Base-by-base conservation (phyloP, 2,888 invertebrate genomes). In the Phasia obesa region DNA sequence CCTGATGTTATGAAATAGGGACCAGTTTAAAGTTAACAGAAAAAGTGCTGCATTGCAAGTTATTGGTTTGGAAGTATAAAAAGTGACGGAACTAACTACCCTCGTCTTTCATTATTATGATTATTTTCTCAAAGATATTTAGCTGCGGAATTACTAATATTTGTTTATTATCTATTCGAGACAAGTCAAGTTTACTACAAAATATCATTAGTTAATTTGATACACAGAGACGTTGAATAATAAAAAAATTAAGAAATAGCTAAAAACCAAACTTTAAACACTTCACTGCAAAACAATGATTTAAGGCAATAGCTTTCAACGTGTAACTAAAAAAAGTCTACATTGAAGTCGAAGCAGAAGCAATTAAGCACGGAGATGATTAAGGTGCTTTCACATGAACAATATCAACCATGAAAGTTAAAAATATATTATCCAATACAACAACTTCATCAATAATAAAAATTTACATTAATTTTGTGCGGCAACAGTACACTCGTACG, bases 101-200 rank as follows among this genome's bases (percentile, higher is more conserved):
- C n/a, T n/a, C n/a, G n/a, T n/a, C 60, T 67, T 53, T 44, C 65
- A 81, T 65, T 64, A 44, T 51, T 42, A 65, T 76, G 75, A 71
- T 75, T 71, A 65, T 65, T 81, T 71, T 44, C 65, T 21, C n/a
- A 51, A 31, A 57, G n/a, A 21, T 55, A 35, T 76, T 76, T 65
- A 65, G 65, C 81, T 81, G 76, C 70, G 60, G 27, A 71, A 71
- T 71, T 13, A 65, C 23, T 53, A 71, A 76, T 75, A 70, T 65
- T 75, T 71, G 55, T 38, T 44, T 11, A 65, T 76, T 81, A n/a
- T n/a, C n/a, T n/a, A n/a, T n/a, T 17, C 51, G 19, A 75, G 57
- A 64, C 75, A 59, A 81, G 71, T 76, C 76, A 81, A 71, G 81
- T 76, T 76, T 65, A 60, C 35, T 55, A 19, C 47, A 62, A 55